Percentiles rank a stretch among this genome's conserved stretches.
These are phyloP conservation scores for Phyllotreta striolata DNA, from an alignment of 2,888 invertebrate species.

Conservation along the genomic window DNA sequence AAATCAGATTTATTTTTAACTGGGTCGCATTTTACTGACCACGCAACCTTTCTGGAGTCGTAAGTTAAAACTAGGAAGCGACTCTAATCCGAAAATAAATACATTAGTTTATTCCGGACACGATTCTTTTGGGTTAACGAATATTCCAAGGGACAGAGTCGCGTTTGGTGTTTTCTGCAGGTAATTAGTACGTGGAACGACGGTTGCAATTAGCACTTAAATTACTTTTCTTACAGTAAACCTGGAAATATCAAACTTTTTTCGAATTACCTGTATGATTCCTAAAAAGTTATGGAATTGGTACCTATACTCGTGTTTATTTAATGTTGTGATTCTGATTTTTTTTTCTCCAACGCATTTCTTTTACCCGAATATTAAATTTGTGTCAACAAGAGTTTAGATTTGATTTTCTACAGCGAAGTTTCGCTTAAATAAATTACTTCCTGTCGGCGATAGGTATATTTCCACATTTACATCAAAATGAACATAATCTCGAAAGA, in stretches of 20 bases:
- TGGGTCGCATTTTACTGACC: neutral
- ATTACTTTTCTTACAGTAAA: conserved; percentile 8
- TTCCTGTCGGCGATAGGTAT: too few relatives aligned
- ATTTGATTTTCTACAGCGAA: too few relatives aligned
- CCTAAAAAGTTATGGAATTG: too few relatives aligned
- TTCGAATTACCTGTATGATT: too few relatives aligned
- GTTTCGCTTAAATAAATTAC: too few relatives aligned
- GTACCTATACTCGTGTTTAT: too few relatives aligned
- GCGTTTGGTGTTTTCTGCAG: conserved; percentile 14
- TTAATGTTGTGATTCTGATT: too few relatives aligned
- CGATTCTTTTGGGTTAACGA: conserved; percentile 17
- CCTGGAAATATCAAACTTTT: too few relatives aligned
- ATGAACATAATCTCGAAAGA: neutral
- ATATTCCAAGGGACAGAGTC: conserved; percentile 12
- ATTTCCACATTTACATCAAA: too few relatives aligned
- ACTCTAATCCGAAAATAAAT: conserved; percentile 19
- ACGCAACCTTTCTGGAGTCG: neutral
- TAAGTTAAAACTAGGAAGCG: conserved; percentile 1
- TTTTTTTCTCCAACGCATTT: too few relatives aligned
- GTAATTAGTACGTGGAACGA: conserved; percentile 12
- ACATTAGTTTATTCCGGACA: conserved; percentile 18
- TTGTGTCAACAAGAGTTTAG: too few relatives aligned
- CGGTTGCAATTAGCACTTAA: conserved; percentile 18
- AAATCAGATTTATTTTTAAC: neutral
- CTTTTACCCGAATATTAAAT: too few relatives aligned